Evolutionary conservation across 1,140 invertebrate species (phyloP).

Genomic region (Bombus pyrosoma): DNA sequence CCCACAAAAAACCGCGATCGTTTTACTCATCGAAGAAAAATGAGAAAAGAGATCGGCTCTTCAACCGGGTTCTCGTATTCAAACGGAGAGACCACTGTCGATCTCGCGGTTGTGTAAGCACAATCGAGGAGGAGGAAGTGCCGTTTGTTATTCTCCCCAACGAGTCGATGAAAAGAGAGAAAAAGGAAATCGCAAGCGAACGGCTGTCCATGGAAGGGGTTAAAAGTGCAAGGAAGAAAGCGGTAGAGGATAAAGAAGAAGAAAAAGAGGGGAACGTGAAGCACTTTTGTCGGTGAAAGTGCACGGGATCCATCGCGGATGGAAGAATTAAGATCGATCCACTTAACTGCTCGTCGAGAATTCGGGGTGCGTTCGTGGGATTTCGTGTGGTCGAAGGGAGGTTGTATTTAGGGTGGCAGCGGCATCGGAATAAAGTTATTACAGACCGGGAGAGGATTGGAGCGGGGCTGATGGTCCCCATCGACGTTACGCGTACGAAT

Average conservation of each 20-base stretch:
- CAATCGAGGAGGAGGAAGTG: slow-evolving; percentile 47
- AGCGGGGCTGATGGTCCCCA: slow-evolving; percentile 19
- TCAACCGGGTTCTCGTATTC: not conserved
- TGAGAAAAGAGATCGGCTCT: not conserved
- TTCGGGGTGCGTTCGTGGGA: slow-evolving; percentile 63
- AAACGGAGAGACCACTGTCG: slow-evolving; percentile 43
- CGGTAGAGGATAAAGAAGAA: not conserved
- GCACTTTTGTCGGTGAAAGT: slow-evolving; percentile 41
- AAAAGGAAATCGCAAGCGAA: slow-evolving; percentile 23
- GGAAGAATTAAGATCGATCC: slow-evolving; percentile 66
- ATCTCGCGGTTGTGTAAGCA: slow-evolving; percentile 27
- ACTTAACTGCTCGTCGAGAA: slow-evolving; percentile 65
- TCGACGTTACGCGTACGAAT: slow-evolving; percentile 68
- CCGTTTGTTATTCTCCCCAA: slow-evolving; percentile 45
- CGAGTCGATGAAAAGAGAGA: not conserved
- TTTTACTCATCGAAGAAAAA: not conserved
- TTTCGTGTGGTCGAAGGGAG: slow-evolving; percentile 50
- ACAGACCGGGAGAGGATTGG: slow-evolving; percentile 39
- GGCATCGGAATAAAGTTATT: slow-evolving; percentile 69
- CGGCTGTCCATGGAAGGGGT: slow-evolving; percentile 8
- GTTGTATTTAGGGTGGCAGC: not conserved
- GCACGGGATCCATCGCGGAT: slow-evolving; percentile 31
- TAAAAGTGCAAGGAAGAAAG: slow-evolving; percentile 28
- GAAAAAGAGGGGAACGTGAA: not conserved
- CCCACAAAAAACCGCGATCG: not conserved